phyloP scores from a whole-genome alignment of 1,140 invertebrate species.

The Ylistrum balloti region DNA sequence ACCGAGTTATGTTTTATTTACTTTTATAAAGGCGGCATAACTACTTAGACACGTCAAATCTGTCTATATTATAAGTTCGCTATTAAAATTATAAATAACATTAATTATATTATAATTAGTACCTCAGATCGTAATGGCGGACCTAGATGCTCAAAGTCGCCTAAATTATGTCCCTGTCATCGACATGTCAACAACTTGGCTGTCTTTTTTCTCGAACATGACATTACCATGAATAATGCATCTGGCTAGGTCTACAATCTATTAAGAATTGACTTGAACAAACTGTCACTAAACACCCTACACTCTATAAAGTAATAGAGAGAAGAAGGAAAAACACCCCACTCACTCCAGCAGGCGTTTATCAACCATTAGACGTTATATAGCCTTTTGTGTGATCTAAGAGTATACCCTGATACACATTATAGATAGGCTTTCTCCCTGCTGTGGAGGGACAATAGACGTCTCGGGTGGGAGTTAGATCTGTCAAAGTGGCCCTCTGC shows the following conservation, averaged over 20 bases:
- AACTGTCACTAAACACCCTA: slow-evolving; percentile 26
- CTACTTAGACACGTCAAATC: background rate
- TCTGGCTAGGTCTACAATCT: background rate
- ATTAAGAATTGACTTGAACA: slow-evolving; percentile 40
- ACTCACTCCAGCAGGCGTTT: background rate
- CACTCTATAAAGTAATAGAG: slow-evolving; percentile 34
- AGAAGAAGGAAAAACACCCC: slow-evolving; percentile 6
- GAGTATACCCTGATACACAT: slow-evolving; percentile 25
- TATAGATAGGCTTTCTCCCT: slow-evolving; percentile 17
- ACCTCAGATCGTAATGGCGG: background rate
- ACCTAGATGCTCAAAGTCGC: slow-evolving; percentile 12
- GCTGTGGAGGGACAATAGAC: background rate
- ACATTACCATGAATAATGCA: slow-evolving; percentile 14
- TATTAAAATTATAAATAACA: background rate
- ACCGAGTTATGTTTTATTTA: background rate
- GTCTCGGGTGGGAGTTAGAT: background rate
- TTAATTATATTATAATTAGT: slow-evolving; percentile 31
- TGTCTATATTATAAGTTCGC: background rate
- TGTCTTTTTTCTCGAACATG: slow-evolving; percentile 10
- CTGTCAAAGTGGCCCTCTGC: slow-evolving; percentile 9
- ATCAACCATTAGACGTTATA: slow-evolving; percentile 5
- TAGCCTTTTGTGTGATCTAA: slow-evolving; percentile 3
- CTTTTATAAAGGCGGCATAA: background rate
- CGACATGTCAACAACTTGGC: slow-evolving; percentile 11
- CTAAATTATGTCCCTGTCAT: slow-evolving; percentile 19